Evolutionary conservation across 2,113 vertebrate genomes (phyloP), one percentile per base, ranked within the genome.

Genomic region (Haemorhous mexicanus): DNA sequence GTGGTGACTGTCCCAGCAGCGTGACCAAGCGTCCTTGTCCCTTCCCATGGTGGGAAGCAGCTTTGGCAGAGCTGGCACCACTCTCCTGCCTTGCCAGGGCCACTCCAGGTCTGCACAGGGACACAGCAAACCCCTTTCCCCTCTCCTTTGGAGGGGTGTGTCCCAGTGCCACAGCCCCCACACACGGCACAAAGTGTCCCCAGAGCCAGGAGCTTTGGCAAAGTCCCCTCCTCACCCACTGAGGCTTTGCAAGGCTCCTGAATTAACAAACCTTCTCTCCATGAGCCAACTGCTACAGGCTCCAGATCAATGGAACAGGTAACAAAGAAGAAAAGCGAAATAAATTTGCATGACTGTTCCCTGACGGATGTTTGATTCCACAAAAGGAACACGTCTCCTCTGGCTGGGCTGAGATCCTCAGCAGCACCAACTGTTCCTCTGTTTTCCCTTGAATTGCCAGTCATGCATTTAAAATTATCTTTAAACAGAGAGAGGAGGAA

Each of bases 281-380:
- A 3, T 3, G 39, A 92, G 80, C 87, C 87, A 76, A 6, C 49
- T 50, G 56, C 92, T 53, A 6, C 13, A 50, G 92, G 70, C 62
- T 88, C 11, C 1, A 0, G 58, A 90, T 85, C 92, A 88, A 88
- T 53, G 47, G 47, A 92, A 92, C 6, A 75, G 87, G 86, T 82
- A 24, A 58, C 78, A 88, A 73, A 77, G 69, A 81, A 92, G 75
- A 92, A 88, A 95, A 83, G 47, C 3, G 0, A 59, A 76, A 83
- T 55, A 76, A 94, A 93, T 91, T 53, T 93, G 84, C 95, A 43
- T 35, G 92, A 26, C 52, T 73, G 63, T 14, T 93, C 76, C 72
- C 87, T 73, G 87, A 43, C 3, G 12, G 91, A 18, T 73, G 77
- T 76, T 95, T 61, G 44, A 14, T 85, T 52, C 23, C 67, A 68